Base-by-base conservation (phyloP, 1,140 invertebrate species). In the Zaprionus inermis region DNA sequence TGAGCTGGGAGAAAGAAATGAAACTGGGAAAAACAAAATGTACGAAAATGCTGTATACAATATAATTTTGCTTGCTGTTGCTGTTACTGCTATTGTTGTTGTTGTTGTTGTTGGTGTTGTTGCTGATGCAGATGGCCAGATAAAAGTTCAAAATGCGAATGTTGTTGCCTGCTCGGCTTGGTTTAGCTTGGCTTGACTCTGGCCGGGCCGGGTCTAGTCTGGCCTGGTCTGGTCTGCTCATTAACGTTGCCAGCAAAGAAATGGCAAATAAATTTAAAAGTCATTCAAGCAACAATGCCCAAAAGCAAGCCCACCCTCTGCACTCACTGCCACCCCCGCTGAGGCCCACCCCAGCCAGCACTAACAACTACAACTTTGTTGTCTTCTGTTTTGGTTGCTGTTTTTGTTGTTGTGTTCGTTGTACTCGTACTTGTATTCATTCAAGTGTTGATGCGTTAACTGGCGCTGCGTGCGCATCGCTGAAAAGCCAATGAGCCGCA, bases 211-310 rank as follows among this genome's bases (percentile, higher is more conserved):
- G 44, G 70, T 77, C 61, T 30, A 52, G 66, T 46, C 56, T 63
- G 66, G 61, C 36, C 34, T 36, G 61, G 44, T 36, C 73, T 64
- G 59, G 54, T 72, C 22, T 84, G 81, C 81, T 84, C 81, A 84
- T 84, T 84, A 84, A 84, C 81, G 81, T 80, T 77, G 69, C 81
- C 73, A 78, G 81, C 81, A 83, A 84, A 88, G 83, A 88, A 88
- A 88, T 88, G 83, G 83, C 83, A 89, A 88, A 88, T 89, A 89
- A 88, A 89, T 89, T 88, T 83, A 88, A 88, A 88, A 88, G 83
- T 84, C 83, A 88, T 88, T 88, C 83, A 84, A 84, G 80, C 84
- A 88, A 88, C 83, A 86, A 86, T 77, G 66, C 83, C 70, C 73
- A 73, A 77, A 64, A 75, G 52, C 63, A 68, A 64, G 68, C 68